A percentile compares a stretch with the other conserved stretches of the same genome.
Conservation (phyloP, 2,888 invertebrate genomes). For the Eristalinus aeneus region DNA sequence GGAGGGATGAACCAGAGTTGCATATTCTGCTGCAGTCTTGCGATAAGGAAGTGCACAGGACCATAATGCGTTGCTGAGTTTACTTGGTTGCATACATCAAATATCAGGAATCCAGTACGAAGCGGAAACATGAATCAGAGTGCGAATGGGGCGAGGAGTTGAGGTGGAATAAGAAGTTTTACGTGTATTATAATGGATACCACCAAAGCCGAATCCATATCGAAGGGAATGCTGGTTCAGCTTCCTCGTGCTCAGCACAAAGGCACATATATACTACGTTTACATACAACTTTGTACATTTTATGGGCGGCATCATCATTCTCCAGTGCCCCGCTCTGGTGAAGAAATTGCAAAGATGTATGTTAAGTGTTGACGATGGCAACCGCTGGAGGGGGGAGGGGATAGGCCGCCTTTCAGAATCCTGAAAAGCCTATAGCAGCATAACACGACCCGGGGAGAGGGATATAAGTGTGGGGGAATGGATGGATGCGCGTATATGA, state of each 20-base stretch:
- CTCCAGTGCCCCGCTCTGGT: conserved; percentile 30
- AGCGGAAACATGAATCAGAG: not conserved
- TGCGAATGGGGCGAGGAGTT: not conserved
- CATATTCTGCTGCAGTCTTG: conserved; percentile 27
- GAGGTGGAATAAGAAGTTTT: conserved; percentile 2
- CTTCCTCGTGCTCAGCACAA: not conserved
- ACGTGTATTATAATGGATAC: conserved; percentile 28
- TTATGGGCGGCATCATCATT: conserved; percentile 65
- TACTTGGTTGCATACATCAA: not conserved
- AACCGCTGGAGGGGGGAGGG: not conserved
- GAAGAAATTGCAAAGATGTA: conserved; percentile 63
- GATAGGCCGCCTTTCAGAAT: conserved; percentile 27
- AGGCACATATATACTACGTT: conserved; percentile 18
- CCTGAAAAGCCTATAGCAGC: conserved; percentile 46
- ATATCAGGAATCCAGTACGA: not conserved
- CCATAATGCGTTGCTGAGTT: not conserved
- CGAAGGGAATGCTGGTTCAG: not conserved
- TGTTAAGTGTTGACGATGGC: conserved; percentile 57
- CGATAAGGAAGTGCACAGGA: conserved; percentile 51
- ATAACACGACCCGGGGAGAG: not conserved
- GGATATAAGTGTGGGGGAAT: conserved; percentile 20
- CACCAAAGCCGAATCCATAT: conserved; percentile 20
- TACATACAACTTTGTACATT: conserved; percentile 64
- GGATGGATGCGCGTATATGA: conserved; percentile 56
- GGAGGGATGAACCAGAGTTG: conserved; percentile 31